Evolutionary conservation across 2,888 invertebrate genomes (phyloP).

Genomic region (Aricia artaxerxes): DNA sequence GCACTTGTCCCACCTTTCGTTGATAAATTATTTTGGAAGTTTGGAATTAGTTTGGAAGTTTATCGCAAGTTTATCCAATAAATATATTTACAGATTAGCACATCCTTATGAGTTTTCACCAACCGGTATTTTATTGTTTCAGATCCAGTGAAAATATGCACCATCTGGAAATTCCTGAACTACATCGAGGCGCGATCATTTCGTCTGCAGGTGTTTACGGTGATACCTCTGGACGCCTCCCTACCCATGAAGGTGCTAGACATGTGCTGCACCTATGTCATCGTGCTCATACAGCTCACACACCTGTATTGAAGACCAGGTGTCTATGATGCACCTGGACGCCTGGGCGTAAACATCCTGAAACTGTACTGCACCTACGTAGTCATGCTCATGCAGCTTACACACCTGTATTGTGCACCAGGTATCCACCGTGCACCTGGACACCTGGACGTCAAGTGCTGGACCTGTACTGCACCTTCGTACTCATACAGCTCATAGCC

Average conservation of each 20-base stretch:
- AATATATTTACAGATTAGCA: neutral
- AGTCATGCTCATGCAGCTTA: constrained; percentile 43
- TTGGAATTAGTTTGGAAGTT: too few relatives aligned
- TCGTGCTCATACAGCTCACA: constrained; percentile 44
- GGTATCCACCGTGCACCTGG: constrained; percentile 36
- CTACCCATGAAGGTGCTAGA: constrained; percentile 38
- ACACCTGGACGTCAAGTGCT: constrained; percentile 32
- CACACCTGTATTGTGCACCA: neutral
- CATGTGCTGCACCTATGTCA: constrained; percentile 43
- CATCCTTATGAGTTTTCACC: neutral
- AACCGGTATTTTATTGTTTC: neutral
- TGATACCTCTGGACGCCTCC: constrained; percentile 40
- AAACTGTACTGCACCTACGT: neutral
- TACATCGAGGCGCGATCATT: constrained; percentile 41
- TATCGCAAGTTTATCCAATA: too few relatives aligned
- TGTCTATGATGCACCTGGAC: constrained; percentile 38
- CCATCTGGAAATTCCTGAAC: constrained; percentile 35
- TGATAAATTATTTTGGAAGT: too few relatives aligned
- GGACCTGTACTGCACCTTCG: constrained; percentile 39
- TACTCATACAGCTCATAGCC: constrained; percentile 41
- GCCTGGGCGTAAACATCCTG: too few relatives aligned
- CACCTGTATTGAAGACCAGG: constrained; percentile 26
- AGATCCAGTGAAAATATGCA: constrained; percentile 27
- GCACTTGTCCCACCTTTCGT: too few relatives aligned
- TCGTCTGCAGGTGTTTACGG: constrained; percentile 35